Percentiles rank a stretch among this genome's conserved stretches.
Conservation (phyloP, 2,113 vertebrate species). For the Mugil cephalus region DNA sequence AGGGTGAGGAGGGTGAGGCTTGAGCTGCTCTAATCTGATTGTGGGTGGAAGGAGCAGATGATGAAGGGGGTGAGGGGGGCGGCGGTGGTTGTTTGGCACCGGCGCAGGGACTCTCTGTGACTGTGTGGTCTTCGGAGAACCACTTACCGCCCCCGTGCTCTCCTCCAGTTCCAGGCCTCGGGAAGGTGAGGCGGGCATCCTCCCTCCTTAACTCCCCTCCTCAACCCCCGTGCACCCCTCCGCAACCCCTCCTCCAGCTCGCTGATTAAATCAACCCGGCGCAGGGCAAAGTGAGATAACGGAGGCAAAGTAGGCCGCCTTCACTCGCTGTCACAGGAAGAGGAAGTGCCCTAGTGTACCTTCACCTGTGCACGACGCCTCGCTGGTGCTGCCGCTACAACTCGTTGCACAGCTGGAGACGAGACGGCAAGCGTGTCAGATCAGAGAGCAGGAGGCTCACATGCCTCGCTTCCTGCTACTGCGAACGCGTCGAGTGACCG, state of each 20-base stretch:
- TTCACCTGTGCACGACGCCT: constrained; percentile 67
- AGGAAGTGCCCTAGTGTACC: constrained; percentile 69
- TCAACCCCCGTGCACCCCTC: background rate
- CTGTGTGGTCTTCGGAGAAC: constrained; percentile 66
- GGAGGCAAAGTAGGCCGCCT: constrained; percentile 79
- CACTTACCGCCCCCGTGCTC: constrained; percentile 55
- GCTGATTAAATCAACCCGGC: constrained; percentile 79
- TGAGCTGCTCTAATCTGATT: constrained; percentile 67
- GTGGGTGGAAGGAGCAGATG: constrained; percentile 45
- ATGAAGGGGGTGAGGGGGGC: constrained; percentile 3
- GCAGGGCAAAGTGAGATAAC: constrained; percentile 55
- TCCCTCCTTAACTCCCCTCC: constrained; percentile 6
- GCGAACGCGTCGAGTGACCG: constrained; percentile 55
- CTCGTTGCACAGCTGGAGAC: constrained; percentile 69
- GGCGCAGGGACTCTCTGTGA: constrained; percentile 50
- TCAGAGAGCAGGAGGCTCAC: constrained; percentile 50
- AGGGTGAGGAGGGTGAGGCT: constrained; percentile 55
- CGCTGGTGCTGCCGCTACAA: constrained; percentile 46
- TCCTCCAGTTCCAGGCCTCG: constrained; percentile 48
- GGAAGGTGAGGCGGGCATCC: constrained; percentile 49
- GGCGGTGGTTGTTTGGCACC: constrained; percentile 50
- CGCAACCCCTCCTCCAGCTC: constrained; percentile 6
- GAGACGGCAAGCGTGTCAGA: constrained; percentile 47
- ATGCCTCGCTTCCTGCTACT: constrained; percentile 52
- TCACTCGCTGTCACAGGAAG: constrained; percentile 76